These are phyloP conservation scores for Tetheella fluctuosa DNA, from an alignment of 2,888 invertebrate species.

Conservation along the genomic window DNA sequence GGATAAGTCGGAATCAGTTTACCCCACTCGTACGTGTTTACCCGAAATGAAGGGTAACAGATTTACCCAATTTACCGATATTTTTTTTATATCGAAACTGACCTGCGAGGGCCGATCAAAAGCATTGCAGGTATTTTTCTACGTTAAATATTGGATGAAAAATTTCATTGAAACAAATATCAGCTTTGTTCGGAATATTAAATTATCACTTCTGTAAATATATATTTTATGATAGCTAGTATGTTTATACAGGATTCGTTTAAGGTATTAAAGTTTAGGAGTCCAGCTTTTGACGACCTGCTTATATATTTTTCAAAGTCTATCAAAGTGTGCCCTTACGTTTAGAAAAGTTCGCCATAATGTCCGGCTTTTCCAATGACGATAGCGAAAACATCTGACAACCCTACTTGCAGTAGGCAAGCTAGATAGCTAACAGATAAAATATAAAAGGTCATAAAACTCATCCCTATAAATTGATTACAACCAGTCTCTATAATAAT, in stretches of 20 bases:
- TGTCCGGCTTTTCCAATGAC: no score
- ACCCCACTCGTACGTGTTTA: conserved; percentile 79
- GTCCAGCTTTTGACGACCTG: no score
- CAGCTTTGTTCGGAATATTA: not conserved
- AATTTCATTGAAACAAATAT: not conserved
- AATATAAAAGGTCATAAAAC: no score
- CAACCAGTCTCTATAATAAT: no score
- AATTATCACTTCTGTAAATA: not conserved
- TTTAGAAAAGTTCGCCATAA: no score
- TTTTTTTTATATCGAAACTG: not conserved
- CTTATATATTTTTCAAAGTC: no score
- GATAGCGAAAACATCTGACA: no score
- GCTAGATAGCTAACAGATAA: no score
- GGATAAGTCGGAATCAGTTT: conserved; percentile 81
- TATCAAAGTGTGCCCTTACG: no score
- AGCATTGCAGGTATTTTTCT: conserved; percentile 48
- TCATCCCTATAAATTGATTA: no score
- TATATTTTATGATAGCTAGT: not conserved
- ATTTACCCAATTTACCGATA: conserved; percentile 55
- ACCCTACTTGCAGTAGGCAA: no score
- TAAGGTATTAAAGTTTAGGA: no score
- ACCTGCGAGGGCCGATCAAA: conserved; percentile 9
- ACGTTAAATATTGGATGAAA: conserved; percentile 28
- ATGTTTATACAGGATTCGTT: not conserved
- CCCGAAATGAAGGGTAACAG: conserved; percentile 72